Conservation (phyloP, 2,797 vertebrate genomes). For the Channallabes apus region DNA sequence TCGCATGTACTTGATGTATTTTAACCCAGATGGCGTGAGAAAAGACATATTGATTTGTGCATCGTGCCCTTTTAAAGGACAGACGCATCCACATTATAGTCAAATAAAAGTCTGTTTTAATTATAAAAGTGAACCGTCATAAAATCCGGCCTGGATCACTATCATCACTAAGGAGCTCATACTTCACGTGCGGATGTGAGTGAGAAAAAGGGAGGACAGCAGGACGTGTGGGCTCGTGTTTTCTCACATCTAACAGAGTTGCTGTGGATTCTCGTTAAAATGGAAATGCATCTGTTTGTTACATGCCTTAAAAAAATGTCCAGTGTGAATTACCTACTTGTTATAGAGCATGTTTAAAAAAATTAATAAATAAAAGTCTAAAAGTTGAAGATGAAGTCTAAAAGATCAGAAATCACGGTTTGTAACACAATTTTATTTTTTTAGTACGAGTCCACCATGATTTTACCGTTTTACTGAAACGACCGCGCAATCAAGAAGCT, state of each 20-base stretch:
- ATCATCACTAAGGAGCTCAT: not conserved
- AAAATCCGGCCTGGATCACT: too few species aligned
- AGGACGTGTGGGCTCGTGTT: conserved; percentile 5
- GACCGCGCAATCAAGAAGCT: not conserved
- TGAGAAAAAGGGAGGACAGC: not conserved
- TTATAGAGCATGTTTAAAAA: not conserved
- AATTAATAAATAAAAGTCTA: too few species aligned
- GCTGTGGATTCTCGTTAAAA: conserved; percentile 15
- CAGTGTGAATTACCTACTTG: not conserved
- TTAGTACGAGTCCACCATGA: not conserved
- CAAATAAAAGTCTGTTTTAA: too few species aligned
- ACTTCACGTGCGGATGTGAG: not conserved
- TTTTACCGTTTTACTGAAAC: not conserved
- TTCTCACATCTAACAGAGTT: conserved; percentile 10
- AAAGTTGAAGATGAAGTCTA: not conserved
- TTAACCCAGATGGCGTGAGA: too few species aligned
- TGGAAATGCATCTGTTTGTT: conserved; percentile 14
- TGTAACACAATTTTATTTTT: not conserved
- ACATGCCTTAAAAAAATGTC: not conserved
- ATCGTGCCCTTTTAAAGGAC: too few species aligned
- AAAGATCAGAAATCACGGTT: too few species aligned
- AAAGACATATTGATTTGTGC: too few species aligned
- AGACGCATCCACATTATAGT: too few species aligned
- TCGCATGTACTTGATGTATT: too few species aligned
- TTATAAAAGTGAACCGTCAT: too few species aligned